These are phyloP conservation scores for Psophia crepitans DNA, from an alignment of 2,113 vertebrate genomes.

Conservation along the genomic window DNA sequence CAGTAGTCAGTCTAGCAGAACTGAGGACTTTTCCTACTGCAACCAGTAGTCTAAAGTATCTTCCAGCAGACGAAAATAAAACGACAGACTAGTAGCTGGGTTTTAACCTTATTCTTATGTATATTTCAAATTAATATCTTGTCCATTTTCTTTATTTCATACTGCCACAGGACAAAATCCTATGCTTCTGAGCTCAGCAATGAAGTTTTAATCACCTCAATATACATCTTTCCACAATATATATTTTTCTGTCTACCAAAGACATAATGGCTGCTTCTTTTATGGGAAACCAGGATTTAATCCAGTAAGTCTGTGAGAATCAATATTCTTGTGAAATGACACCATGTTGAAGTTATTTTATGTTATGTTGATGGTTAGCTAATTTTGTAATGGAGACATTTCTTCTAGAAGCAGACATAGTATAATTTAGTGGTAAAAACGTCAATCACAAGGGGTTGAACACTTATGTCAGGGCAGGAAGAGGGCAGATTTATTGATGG, in stretches of 20 bases:
- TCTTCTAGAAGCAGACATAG: slow-evolving; percentile 84
- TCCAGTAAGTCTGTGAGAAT: slow-evolving; percentile 85
- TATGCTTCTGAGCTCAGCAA: slow-evolving; percentile 55
- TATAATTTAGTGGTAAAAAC: slow-evolving; percentile 91
- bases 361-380: slow-evolving; percentile 91
- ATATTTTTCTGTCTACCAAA: slow-evolving; percentile 78
- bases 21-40: background rate
- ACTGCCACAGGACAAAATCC: slow-evolving; percentile 28
- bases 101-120: slow-evolving; percentile 20
- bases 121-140: slow-evolving; percentile 1
- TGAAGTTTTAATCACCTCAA: slow-evolving; percentile 74
- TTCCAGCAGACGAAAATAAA: slow-evolving; percentile 64
- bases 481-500: slow-evolving; percentile 91
- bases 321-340: slow-evolving; percentile 91
- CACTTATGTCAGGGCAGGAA: slow-evolving; percentile 80
- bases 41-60: slow-evolving; percentile 19
- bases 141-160: slow-evolving; percentile 24
- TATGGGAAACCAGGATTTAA: slow-evolving; percentile 89
- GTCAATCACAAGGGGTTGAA: slow-evolving; percentile 86
- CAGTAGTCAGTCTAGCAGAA: background rate
- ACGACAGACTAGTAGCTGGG: slow-evolving; percentile 4
- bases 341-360: slow-evolving; percentile 86
- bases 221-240: slow-evolving; percentile 69
- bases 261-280: slow-evolving; percentile 81
- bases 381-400: slow-evolving; percentile 90